Evolutionary conservation across 2,113 vertebrate species (phyloP), one percentile per base, ranked within the genome.

Genomic region (Pontoporia blainvillei): DNA sequence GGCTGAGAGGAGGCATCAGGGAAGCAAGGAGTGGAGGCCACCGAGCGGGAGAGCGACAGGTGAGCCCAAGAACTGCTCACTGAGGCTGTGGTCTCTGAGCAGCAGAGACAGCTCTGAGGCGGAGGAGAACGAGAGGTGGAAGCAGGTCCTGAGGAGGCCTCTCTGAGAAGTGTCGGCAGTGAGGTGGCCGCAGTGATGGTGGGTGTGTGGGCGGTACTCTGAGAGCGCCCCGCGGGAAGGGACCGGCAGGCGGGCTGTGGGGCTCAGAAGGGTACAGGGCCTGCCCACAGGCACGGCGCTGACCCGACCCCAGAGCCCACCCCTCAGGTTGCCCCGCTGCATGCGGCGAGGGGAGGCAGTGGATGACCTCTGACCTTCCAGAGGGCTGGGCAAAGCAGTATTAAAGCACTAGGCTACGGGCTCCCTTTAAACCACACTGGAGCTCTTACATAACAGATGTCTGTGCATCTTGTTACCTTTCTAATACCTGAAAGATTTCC

Each of bases 241-340:
- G 27, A 11, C 3, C 13, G 64, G 31, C 6, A 25, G 41, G 21
- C 4, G 5, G 9, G 57, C 61, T 5, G 5, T n/a, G 21, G 0
- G 61, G 39, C 64, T 44, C 41, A 15, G 31, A 41, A 54, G 9
- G 62, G 31, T 25, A 5, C 21, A 4, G 23, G 36, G n/a, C 69
- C 39, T 25, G 27, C 11, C n/a, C 6, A 6, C 8, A 69, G n/a
- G 59, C 13, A 39, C 6, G 2, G 21, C 11, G 4, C 31, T 13
- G 15, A 52, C 27, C 54, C 10, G 31, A 59, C 3, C 46, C 59
- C 4, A 15, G n/a, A 64, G 82, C 54, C n/a, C 23, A 7, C 87
- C 20, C 27, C 64, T 69, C 49, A 49, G 73, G 54, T 4, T n/a
- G 72, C 27, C 27, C 71, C 34, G 21, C 25, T 17, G 27, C 25